phyloP scores from a whole-genome alignment of 2,797 vertebrate species.

The Philypnodon macrostomus region DNA sequence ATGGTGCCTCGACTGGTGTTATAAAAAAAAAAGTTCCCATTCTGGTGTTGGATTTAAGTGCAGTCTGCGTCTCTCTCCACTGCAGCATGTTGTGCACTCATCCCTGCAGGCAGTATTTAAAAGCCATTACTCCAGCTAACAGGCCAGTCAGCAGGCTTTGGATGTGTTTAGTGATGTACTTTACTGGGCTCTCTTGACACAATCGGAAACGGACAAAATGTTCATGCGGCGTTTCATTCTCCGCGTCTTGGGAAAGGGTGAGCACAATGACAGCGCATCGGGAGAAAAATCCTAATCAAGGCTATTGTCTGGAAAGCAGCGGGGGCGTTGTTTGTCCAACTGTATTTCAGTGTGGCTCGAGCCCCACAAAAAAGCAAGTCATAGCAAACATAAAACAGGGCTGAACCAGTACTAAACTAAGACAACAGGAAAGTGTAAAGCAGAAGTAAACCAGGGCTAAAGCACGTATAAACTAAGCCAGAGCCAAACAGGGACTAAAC shows the following conservation, averaged over 20 bases:
- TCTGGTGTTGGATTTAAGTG: constrained; percentile 40
- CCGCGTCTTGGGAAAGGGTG: constrained; percentile 29
- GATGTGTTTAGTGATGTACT: constrained; percentile 61
- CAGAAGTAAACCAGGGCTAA: too few relatives aligned
- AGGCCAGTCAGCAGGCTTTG: constrained; percentile 56
- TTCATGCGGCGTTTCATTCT: constrained; percentile 38
- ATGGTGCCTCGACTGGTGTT: too few relatives aligned
- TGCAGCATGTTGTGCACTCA: constrained; percentile 57
- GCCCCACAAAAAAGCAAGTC: too few relatives aligned
- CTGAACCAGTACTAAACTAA: too few relatives aligned
- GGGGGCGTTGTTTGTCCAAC: too few relatives aligned
- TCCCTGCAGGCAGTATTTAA: constrained; percentile 63
- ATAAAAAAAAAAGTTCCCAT: constrained; percentile 19
- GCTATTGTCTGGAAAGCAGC: too few relatives aligned
- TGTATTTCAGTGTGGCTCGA: too few relatives aligned
- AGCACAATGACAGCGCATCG: constrained; percentile 8
- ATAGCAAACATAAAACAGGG: too few relatives aligned
- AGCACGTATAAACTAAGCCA: too few relatives aligned
- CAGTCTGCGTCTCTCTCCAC: constrained; percentile 44
- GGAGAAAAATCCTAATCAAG: too few relatives aligned
- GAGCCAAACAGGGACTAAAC: too few relatives aligned
- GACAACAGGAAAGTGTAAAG: too few relatives aligned
- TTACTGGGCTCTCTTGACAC: constrained; percentile 57
- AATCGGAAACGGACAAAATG: constrained; percentile 59
- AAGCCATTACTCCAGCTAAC: constrained; percentile 64